Evolutionary conservation across 2,888 invertebrate genomes (phyloP), one percentile per base, ranked within the genome.

Genomic region (Teinopalpus imperialis): DNA sequence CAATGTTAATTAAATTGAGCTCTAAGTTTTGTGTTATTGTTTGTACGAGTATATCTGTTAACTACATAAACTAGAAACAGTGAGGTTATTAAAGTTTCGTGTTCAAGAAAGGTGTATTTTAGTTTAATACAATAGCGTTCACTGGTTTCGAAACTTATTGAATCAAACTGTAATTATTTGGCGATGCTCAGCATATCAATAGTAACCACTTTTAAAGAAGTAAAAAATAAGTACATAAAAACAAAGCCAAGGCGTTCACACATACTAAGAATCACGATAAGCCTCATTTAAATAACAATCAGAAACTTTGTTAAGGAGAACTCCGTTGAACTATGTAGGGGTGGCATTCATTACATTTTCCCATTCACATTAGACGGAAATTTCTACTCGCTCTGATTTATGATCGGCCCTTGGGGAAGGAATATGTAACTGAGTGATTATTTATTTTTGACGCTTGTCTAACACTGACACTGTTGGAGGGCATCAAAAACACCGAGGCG

Each of bases 351-450:
- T 62, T 71, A 69, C 76, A 81, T 81, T 81, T 75, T 76, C 78
- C 32, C 76, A 81, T 76, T 75, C 72, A 64, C 74, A 72, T 78
- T 75, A 79, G 71, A 69, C 66, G 72, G 69, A 74, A 81, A 79
- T 77, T 80, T 73, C 69, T 76, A 73, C 72, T 74, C 63, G 61
- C 65, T 52, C 68, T 81, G 79, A 81, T 82, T 82, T 81, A 82
- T 74, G 74, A 74, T 75, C 70, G 63, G 60, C 59, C 67, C 68
- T 69, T 63, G 56, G 62, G 70, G 61, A 69, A 72, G 67, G 63
- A 69, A 65, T 65, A 55, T 74, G 76, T 79, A 78, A 81, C 74
- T 66, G 66, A 53, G 66, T 66, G 69, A 74, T 77, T 81, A 81
- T 81, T 83, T 81, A 83, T 80, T 74, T 67, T 55, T 57, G 49